Conservation (phyloP, 2,888 invertebrate species). For the Eudemis profundana region DNA sequence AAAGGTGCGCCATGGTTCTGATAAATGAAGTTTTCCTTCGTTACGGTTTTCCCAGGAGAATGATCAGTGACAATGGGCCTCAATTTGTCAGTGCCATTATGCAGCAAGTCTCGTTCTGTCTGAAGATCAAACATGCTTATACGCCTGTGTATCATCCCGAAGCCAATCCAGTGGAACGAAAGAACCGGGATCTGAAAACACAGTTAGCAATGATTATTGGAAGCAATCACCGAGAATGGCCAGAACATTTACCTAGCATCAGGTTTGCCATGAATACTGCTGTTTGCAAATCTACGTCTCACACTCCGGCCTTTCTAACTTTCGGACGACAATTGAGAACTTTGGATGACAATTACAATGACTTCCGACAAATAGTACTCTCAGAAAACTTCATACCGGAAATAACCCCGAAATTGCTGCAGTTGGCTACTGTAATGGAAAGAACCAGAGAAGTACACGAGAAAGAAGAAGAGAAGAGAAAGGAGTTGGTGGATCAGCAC, state of each 20-base stretch:
- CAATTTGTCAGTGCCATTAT: slow-evolving; percentile 46
- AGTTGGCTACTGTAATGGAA: too few species aligned
- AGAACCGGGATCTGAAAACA: slow-evolving; percentile 48
- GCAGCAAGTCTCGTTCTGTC: slow-evolving; percentile 42
- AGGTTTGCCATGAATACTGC: slow-evolving; percentile 65
- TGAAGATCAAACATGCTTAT: background rate
- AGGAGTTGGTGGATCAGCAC: background rate
- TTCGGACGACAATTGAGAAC: slow-evolving; percentile 14
- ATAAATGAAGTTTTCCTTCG: slow-evolving; percentile 52
- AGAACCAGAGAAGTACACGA: slow-evolving; percentile 8
- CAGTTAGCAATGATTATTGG: slow-evolving; percentile 44
- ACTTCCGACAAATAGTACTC: slow-evolving; percentile 1
- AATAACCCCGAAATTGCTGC: background rate
- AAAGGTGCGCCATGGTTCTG: slow-evolving; percentile 44
- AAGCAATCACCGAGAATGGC: slow-evolving; percentile 54
- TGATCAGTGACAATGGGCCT: slow-evolving; percentile 61
- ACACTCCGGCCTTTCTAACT: slow-evolving; percentile 12
- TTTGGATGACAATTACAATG: background rate
- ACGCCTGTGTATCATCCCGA: slow-evolving; percentile 28
- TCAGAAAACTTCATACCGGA: slow-evolving; percentile 7
- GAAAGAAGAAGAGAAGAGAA: slow-evolving; percentile 10
- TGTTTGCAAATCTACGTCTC: slow-evolving; percentile 37
- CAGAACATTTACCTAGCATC: slow-evolving; percentile 54
- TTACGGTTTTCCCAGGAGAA: slow-evolving; percentile 56
- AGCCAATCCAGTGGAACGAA: slow-evolving; percentile 46